Evolutionary conservation across 2,113 vertebrate species (phyloP).

Genomic region (Campylomormyrus tamandua): DNA sequence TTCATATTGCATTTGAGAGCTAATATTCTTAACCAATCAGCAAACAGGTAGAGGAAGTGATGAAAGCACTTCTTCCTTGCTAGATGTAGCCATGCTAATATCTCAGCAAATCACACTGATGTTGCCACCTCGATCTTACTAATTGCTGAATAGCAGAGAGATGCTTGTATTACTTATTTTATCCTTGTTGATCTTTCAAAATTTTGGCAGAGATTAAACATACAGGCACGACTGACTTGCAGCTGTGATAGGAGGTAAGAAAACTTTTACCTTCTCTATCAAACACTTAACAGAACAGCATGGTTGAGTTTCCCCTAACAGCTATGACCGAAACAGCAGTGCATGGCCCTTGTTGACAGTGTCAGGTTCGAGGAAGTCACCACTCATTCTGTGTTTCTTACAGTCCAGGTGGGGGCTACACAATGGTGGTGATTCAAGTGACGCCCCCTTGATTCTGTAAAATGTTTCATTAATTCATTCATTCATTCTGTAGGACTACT

Average conservation of each 20-base stretch:
- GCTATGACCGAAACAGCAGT: neutral
- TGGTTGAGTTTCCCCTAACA: neutral
- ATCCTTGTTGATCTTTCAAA: neutral
- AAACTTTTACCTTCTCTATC: neutral
- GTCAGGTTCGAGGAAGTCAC: neutral
- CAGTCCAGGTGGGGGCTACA: neutral
- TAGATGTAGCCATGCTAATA: neutral
- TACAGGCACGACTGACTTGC: neutral
- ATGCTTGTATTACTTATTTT: neutral
- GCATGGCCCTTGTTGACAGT: neutral
- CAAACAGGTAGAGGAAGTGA: conserved; percentile 33
- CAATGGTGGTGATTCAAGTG: too few relatives aligned
- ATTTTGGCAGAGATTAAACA: neutral
- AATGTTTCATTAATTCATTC: too few relatives aligned
- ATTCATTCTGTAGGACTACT: neutral
- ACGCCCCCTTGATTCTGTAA: too few relatives aligned
- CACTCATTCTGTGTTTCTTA: neutral
- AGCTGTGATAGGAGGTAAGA: neutral
- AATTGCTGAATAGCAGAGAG: neutral
- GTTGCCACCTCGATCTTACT: neutral
- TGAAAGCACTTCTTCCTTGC: conserved; percentile 47
- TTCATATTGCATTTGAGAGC: conserved; percentile 52
- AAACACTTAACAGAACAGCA: neutral
- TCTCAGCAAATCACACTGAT: neutral
- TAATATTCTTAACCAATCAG: conserved; percentile 34